A percentile compares a stretch with the other conserved stretches of the same genome.
These are phyloP conservation scores for Orchesella flavescens DNA, from an alignment of 2,888 invertebrate genomes.

Conservation along the genomic window DNA sequence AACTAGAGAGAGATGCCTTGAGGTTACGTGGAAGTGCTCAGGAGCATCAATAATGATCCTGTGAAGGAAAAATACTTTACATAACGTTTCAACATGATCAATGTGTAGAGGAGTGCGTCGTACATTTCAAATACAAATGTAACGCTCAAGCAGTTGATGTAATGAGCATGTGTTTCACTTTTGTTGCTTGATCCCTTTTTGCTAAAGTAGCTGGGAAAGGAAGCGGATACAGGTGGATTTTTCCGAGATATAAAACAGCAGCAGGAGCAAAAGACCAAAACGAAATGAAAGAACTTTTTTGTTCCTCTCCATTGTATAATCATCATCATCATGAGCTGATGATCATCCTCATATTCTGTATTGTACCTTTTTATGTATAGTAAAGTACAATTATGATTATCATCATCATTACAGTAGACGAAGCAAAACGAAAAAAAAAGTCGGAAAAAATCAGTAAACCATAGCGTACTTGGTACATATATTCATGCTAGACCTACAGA, in stretches of 20 bases:
- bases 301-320: neutral
- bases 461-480: neutral
- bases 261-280: constrained; percentile 31
- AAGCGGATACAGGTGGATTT: constrained; percentile 54
- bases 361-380: neutral
- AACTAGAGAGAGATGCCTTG: constrained; percentile 9
- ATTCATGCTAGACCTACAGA: neutral
- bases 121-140: constrained; percentile 9
- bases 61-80: too few species aligned
- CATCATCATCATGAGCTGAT: neutral
- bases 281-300: constrained; percentile 31
- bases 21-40: constrained; percentile 4
- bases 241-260: constrained; percentile 40
- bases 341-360: constrained; percentile 19
- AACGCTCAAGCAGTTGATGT: constrained; percentile 45
- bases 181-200: constrained; percentile 6
- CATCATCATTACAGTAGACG: constrained; percentile 46
- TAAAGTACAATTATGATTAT: constrained; percentile 37
- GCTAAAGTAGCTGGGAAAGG: constrained; percentile 27
- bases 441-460: constrained; percentile 40
- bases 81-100: neutral
- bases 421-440: constrained; percentile 36
- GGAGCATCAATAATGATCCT: too few species aligned
- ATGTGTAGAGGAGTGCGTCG: too few species aligned
- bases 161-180: constrained; percentile 31